phyloP scores from a whole-genome alignment of 2,113 vertebrate species.

The Varanus komodoensis region DNA sequence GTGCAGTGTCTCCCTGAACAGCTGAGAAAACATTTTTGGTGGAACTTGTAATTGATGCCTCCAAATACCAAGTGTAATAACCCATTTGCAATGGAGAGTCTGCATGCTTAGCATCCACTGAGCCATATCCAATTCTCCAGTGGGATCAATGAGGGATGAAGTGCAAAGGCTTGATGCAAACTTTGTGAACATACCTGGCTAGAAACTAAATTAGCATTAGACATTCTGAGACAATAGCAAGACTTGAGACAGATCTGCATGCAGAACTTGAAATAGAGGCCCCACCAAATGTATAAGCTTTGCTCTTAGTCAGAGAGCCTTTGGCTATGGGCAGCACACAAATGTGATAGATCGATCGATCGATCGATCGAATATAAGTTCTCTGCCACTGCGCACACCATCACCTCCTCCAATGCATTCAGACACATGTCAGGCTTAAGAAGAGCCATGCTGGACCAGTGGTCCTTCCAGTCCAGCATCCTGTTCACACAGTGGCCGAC shows the following conservation, averaged over 20 bases:
- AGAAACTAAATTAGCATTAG: slow-evolving; percentile 33
- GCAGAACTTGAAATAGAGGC: background rate
- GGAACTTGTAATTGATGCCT: slow-evolving; percentile 65
- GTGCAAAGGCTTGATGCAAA: slow-evolving; percentile 57
- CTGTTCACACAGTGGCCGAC: too few species aligned
- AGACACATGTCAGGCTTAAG: too few species aligned
- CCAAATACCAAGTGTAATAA: slow-evolving; percentile 60
- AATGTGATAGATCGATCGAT: too few species aligned
- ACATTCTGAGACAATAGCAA: slow-evolving; percentile 40
- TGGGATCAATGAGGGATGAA: slow-evolving; percentile 47
- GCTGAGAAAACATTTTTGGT: slow-evolving; percentile 74
- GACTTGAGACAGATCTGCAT: slow-evolving; percentile 24
- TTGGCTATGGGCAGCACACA: too few species aligned
- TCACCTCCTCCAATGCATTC: too few species aligned
- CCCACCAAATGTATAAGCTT: slow-evolving; percentile 1
- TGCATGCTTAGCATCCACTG: slow-evolving; percentile 29
- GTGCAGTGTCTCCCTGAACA: slow-evolving; percentile 66
- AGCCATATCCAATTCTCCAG: slow-evolving; percentile 43
- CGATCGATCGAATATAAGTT: too few species aligned
- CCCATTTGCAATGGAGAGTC: slow-evolving; percentile 48
- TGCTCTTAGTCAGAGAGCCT: background rate
- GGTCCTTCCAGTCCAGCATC: too few species aligned
- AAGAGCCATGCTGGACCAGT: too few species aligned
- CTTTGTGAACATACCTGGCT: slow-evolving; percentile 50
- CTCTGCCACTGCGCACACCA: too few species aligned